Evolutionary conservation across 1,140 invertebrate genomes (phyloP).

Genomic region (Trachymyrmex cornetzi): DNA sequence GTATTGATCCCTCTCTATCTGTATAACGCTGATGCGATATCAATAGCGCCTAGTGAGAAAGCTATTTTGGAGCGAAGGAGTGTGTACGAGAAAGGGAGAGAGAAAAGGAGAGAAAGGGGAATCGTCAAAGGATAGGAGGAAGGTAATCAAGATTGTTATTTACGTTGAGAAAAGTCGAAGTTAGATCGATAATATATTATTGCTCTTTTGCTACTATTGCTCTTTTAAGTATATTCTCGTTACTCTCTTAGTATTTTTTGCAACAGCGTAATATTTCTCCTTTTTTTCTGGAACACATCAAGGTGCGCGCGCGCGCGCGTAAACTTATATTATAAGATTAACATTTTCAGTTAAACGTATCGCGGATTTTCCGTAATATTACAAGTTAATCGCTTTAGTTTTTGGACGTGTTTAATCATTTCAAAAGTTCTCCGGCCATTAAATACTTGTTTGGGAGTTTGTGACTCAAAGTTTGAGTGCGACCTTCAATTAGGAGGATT

Average conservation of each 20-base stretch:
- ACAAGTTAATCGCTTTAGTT: conserved; percentile 54
- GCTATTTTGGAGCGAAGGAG: conserved; percentile 67
- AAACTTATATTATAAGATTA: conserved; percentile 48
- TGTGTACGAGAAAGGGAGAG: background rate
- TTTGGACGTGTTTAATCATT: conserved; percentile 48
- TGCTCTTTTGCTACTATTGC: background rate
- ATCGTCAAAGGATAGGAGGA: conserved; percentile 6
- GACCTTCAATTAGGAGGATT: conserved; percentile 47
- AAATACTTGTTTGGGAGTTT: conserved; percentile 60
- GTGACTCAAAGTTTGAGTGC: conserved; percentile 38
- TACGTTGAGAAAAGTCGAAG: conserved; percentile 54
- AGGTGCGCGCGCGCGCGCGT: background rate
- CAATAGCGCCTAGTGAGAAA: conserved; percentile 69
- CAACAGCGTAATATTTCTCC: background rate
- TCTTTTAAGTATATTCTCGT: background rate
- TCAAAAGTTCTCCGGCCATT: conserved; percentile 48
- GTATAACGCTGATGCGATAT: conserved; percentile 68
- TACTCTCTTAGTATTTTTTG: background rate
- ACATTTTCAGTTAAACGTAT: conserved; percentile 14
- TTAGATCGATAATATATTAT: background rate
- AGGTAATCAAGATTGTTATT: conserved; percentile 44
- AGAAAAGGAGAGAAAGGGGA: conserved; percentile 34
- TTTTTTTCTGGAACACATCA: background rate
- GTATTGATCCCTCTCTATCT: conserved; percentile 70
- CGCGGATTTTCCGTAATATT: conserved; percentile 42